Conservation (phyloP, 2,888 invertebrate species). For the Drosophila mayaguana region DNA sequence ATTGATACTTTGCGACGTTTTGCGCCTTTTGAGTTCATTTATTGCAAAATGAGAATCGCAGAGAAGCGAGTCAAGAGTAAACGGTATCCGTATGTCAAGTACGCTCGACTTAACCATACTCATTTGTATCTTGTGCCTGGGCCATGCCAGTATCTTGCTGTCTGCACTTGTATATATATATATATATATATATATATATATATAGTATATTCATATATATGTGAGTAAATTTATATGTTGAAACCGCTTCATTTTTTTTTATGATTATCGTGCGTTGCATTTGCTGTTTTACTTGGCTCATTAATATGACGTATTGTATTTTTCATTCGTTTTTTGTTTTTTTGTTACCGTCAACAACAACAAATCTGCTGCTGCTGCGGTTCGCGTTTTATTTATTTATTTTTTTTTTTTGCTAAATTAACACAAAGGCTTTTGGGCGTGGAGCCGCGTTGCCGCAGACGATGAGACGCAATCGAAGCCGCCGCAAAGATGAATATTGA, state of each 20-base stretch:
- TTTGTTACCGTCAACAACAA: constrained; percentile 19
- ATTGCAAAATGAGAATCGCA: constrained; percentile 4
- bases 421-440: constrained; percentile 58
- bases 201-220: constrained; percentile 15
- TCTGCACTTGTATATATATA: constrained; percentile 47
- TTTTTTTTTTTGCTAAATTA: constrained; percentile 53
- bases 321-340: constrained; percentile 3
- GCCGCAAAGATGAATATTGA: constrained; percentile 39
- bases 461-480: constrained; percentile 20
- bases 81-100: constrained; percentile 14
- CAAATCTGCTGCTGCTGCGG: constrained; percentile 43
- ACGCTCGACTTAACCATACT: constrained; percentile 2
- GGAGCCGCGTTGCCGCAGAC: constrained; percentile 15
- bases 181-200: neutral
- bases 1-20: neutral
- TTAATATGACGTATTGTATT: constrained; percentile 73
- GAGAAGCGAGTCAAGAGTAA: constrained; percentile 1
- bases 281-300: constrained; percentile 60
- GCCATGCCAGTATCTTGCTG: constrained; percentile 38
- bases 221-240: constrained; percentile 39
- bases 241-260: constrained; percentile 42
- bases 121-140: constrained; percentile 23
- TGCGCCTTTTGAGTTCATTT: neutral
- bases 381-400: constrained; percentile 49
- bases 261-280: constrained; percentile 42